A percentile compares a stretch with the other conserved stretches of the same genome.
Conservation (phyloP, 2,888 invertebrate genomes). For the Trichogramma dendrolimi region DNA sequence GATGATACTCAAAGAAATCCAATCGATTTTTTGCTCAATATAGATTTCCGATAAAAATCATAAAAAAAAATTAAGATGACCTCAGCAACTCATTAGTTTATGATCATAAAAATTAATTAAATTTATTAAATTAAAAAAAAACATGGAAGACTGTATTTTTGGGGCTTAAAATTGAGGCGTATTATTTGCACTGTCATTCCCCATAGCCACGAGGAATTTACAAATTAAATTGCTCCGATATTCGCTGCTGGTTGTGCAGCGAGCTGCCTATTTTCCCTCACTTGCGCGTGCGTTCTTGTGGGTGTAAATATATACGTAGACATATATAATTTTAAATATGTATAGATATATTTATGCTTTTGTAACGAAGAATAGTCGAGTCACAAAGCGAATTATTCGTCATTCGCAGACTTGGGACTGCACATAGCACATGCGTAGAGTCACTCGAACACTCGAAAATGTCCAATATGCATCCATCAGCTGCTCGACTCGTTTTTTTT, state of each 20-base stretch:
- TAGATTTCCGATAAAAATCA: too few relatives aligned
- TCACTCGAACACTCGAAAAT: constrained; percentile 21
- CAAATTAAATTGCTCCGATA: constrained; percentile 42
- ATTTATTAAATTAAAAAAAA: too few relatives aligned
- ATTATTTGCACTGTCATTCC: constrained; percentile 33
- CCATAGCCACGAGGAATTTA: constrained; percentile 36
- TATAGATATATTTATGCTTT: not conserved
- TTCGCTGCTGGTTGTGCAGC: constrained; percentile 18
- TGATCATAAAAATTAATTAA: too few relatives aligned
- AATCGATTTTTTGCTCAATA: too few relatives aligned
- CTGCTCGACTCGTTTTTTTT: too few relatives aligned
- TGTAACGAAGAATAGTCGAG: too few relatives aligned
- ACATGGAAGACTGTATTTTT: constrained; percentile 28
- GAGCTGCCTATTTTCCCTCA: too few relatives aligned
- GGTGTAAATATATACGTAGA: not conserved
- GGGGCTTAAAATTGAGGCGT: constrained; percentile 17
- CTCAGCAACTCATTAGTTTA: too few relatives aligned
- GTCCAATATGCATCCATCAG: not conserved
- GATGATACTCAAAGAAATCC: too few relatives aligned
- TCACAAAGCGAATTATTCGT: constrained; percentile 23
- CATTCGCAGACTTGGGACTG: constrained; percentile 8
- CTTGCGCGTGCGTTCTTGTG: constrained; percentile 1
- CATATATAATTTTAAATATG: constrained; percentile 3
- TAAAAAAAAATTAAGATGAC: too few relatives aligned
- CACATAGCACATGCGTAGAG: not conserved